Percentiles rank a stretch among this genome's conserved stretches.
These are phyloP conservation scores for Hyla sarda DNA, from an alignment of 2,113 vertebrate species.

Conservation along the genomic window DNA sequence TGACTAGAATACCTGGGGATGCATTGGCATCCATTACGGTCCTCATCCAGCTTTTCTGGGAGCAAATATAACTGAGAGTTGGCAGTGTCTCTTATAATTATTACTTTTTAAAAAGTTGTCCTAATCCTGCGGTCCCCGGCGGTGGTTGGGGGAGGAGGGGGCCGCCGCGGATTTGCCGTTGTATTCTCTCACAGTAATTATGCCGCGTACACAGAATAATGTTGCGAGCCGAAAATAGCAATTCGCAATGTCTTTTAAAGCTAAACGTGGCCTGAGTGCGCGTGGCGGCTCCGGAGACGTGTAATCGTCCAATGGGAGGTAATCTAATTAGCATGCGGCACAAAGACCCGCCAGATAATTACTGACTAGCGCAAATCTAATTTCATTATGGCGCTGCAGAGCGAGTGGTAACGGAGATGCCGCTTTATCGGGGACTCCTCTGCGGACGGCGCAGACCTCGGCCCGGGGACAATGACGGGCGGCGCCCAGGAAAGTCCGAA, in stretches of 20 bases:
- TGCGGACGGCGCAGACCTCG: neutral
- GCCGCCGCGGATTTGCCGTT: neutral
- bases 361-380: constrained; percentile 43
- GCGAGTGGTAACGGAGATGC: neutral
- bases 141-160: neutral
- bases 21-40: neutral
- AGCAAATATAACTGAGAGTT: neutral
- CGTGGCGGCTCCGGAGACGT: constrained; percentile 9
- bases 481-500: neutral
- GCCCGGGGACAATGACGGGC: neutral
- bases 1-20: no score
- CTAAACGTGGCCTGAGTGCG: neutral
- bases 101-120: neutral
- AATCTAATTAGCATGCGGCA: constrained; percentile 44
- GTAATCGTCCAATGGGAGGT: constrained; percentile 42
- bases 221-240: constrained; percentile 32
- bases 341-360: constrained; percentile 33
- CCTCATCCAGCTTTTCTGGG: neutral
- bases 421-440: neutral
- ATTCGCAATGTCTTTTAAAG: neutral
- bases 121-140: neutral
- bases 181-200: constrained; percentile 1
- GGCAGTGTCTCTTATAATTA: neutral
- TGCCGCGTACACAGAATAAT: neutral
- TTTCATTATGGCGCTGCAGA: constrained; percentile 20